phyloP scores from a whole-genome alignment of 2,797 vertebrate genomes.

The Helarctos malayanus region DNA sequence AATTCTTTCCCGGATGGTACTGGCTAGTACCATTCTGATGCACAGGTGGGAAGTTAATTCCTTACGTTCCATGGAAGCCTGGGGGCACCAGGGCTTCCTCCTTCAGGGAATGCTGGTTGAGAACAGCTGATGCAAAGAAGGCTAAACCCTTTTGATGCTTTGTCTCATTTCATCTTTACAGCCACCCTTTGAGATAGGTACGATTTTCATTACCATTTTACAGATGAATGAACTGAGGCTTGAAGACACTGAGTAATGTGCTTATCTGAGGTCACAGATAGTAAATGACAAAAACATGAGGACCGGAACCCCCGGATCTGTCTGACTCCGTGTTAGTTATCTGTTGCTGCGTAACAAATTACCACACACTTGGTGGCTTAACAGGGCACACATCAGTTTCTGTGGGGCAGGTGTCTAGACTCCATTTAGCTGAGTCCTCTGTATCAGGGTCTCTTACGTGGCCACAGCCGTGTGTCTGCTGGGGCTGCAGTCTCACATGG shows the following conservation, averaged over 20 bases:
- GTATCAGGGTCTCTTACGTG: accelerated
- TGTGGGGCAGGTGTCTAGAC: neutral
- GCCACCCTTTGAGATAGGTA: neutral
- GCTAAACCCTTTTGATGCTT: neutral
- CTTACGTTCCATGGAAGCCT: neutral
- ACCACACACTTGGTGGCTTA: no score
- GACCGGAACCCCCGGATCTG: neutral
- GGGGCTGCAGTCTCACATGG: neutral
- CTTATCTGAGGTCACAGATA: neutral
- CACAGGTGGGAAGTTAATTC: neutral
- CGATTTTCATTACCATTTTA: neutral
- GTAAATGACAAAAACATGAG: neutral
- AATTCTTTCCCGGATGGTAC: neutral
- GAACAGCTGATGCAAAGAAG: neutral
- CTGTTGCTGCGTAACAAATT: neutral
- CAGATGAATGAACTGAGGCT: neutral
- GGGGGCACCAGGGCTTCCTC: neutral
- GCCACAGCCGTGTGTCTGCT: neutral
- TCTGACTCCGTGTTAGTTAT: neutral
- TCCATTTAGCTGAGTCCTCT: accelerated
- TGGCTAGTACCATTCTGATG: neutral
- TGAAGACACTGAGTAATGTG: neutral
- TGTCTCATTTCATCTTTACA: neutral
- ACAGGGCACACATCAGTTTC: accelerated
- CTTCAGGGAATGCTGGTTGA: neutral